Conservation (phyloP, 2,113 vertebrate genomes). For the Atractosteus spatula region DNA sequence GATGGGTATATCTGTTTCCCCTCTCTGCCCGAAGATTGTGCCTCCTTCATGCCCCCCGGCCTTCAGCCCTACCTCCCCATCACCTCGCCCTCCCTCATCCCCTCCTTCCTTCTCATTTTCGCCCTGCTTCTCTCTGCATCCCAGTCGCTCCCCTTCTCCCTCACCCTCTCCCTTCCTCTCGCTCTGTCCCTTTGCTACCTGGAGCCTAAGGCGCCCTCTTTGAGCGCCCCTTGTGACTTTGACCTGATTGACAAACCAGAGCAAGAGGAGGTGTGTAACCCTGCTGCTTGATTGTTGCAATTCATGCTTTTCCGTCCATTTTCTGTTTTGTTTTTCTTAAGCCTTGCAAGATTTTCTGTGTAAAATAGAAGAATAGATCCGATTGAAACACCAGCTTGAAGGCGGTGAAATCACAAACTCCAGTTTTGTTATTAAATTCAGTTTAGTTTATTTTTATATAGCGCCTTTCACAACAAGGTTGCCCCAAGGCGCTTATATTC, state of each 20-base stretch:
- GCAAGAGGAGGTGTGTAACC: slow-evolving; percentile 81
- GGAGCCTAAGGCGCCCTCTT: slow-evolving; percentile 72
- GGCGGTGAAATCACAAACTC: too few relatives aligned
- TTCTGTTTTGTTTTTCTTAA: neutral
- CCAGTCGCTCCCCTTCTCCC: slow-evolving; percentile 82
- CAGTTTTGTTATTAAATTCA: too few relatives aligned
- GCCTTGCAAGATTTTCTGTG: slow-evolving; percentile 16
- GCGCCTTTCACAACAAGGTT: too few relatives aligned
- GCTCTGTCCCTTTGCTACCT: slow-evolving; percentile 88
- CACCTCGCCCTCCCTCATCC: slow-evolving; percentile 76
- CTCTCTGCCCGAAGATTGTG: slow-evolving; percentile 71
- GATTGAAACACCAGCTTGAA: too few relatives aligned
- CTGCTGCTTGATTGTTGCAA: slow-evolving; percentile 54
- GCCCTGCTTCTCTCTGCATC: slow-evolving; percentile 85
- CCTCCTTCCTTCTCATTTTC: slow-evolving; percentile 80
- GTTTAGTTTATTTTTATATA: too few relatives aligned
- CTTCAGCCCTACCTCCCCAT: slow-evolving; percentile 66
- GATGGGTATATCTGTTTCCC: slow-evolving; percentile 70
- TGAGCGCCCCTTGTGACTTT: slow-evolving; percentile 55
- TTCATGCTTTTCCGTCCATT: neutral
- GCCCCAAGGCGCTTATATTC: too few relatives aligned
- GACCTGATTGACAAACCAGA: slow-evolving; percentile 66
- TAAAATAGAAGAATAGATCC: neutral
- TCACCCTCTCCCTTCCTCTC: slow-evolving; percentile 84
- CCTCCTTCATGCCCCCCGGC: slow-evolving; percentile 64